Evolutionary conservation across 2,797 vertebrate species (phyloP).

Genomic region (Pangasius larnaudii): DNA sequence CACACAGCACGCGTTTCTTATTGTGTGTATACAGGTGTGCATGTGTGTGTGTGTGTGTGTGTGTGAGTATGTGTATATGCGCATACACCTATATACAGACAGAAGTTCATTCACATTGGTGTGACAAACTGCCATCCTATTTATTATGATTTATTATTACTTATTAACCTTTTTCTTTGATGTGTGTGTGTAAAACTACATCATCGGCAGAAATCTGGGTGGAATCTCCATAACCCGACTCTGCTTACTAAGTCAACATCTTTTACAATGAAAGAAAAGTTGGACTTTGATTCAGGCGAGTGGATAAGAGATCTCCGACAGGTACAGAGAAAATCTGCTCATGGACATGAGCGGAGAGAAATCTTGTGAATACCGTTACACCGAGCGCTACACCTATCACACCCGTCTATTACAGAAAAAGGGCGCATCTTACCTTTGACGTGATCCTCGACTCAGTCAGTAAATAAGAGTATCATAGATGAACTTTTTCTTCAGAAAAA

Average conservation of each 20-base stretch:
- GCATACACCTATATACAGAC: background rate
- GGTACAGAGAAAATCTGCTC: background rate
- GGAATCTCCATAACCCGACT: background rate
- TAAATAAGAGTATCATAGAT: conserved; percentile 44
- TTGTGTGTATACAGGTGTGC: too few relatives aligned
- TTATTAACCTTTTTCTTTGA: background rate
- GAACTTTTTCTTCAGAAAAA: background rate
- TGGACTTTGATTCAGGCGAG: conserved; percentile 30
- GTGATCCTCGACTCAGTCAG: conserved; percentile 34
- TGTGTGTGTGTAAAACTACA: background rate
- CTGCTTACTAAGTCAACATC: background rate
- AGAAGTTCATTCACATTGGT: background rate
- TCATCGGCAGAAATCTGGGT: background rate
- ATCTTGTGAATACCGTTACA: background rate
- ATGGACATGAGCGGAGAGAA: background rate
- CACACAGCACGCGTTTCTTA: too few relatives aligned
- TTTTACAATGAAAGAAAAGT: background rate
- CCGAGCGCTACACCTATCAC: background rate
- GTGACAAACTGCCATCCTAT: background rate
- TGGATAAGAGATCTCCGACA: background rate
- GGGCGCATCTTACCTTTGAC: conserved; percentile 53
- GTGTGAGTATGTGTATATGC: background rate
- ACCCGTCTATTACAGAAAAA: background rate
- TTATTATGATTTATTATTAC: background rate
- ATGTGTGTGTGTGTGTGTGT: background rate